These are phyloP conservation scores for Periophthalmus magnuspinnatus DNA, from an alignment of 2,797 vertebrate species.

Conservation along the genomic window DNA sequence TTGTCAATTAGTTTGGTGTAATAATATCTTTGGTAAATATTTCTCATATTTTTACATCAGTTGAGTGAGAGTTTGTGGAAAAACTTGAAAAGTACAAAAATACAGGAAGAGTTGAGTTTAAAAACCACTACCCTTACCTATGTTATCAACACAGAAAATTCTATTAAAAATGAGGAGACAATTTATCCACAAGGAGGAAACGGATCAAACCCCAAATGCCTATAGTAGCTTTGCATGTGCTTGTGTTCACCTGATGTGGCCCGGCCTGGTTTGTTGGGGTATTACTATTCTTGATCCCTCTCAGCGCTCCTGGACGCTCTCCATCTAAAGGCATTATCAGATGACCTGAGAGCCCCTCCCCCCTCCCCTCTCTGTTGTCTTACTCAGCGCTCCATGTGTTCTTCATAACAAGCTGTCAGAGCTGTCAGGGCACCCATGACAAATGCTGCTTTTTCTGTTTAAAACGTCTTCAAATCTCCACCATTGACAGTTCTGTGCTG, in stretches of 20 bases:
- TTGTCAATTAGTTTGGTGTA: too few relatives aligned
- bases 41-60: too few relatives aligned
- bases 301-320: constrained; percentile 41
- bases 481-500: constrained; percentile 21
- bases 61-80: too few relatives aligned
- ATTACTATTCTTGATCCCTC: constrained; percentile 43
- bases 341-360: constrained; percentile 45
- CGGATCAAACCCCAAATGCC: not conserved
- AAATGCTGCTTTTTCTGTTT: constrained; percentile 56
- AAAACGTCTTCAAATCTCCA: constrained; percentile 51
- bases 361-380: constrained; percentile 39
- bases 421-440: constrained; percentile 52
- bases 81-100: too few relatives aligned
- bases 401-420: constrained; percentile 61
- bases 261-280: constrained; percentile 35
- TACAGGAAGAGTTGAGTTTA: too few relatives aligned
- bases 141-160: too few relatives aligned
- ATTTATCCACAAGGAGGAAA: too few relatives aligned
- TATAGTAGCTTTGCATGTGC: constrained; percentile 30
- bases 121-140: too few relatives aligned
- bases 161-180: too few relatives aligned
- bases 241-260: constrained; percentile 48
- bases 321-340: constrained; percentile 44
- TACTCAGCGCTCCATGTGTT: constrained; percentile 55
- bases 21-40: too few relatives aligned